These are phyloP conservation scores for Bellardia bayeri DNA, from an alignment of 2,888 invertebrate species.

Conservation along the genomic window DNA sequence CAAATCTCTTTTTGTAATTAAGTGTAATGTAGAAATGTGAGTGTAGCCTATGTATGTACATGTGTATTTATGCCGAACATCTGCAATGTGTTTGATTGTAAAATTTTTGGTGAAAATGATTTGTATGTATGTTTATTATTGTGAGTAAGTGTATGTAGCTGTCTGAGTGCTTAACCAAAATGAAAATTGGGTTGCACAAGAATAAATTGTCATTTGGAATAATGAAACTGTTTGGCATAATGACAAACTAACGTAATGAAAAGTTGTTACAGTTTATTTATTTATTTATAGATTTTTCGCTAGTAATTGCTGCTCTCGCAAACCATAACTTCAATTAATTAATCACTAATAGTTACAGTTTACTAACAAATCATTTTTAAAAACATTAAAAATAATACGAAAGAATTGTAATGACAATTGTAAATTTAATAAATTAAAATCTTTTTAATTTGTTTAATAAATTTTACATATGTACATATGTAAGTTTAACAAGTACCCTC, in stretches of 20 bases:
- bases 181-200: slow-evolving; percentile 55
- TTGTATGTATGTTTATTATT: background rate
- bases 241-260: slow-evolving; percentile 19
- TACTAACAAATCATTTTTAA: too few relatives aligned
- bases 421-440: slow-evolving; percentile 4
- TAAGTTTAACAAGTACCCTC: too few relatives aligned
- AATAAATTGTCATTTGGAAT: slow-evolving; percentile 33
- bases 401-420: background rate
- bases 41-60: background rate
- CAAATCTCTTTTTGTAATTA: slow-evolving; percentile 66
- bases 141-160: background rate
- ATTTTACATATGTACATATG: too few relatives aligned
- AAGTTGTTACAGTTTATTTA: background rate
- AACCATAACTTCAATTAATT: too few relatives aligned
- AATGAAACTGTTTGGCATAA: slow-evolving; percentile 43
- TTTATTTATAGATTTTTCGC: too few relatives aligned
- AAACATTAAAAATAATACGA: too few relatives aligned
- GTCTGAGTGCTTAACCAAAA: slow-evolving; percentile 21
- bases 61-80: background rate
- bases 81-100: background rate
- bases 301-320: too few relatives aligned
- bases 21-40: slow-evolving; percentile 46
- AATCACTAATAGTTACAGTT: too few relatives aligned
- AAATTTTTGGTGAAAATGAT: background rate
- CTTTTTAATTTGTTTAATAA: slow-evolving; percentile 1